phyloP scores from a whole-genome alignment of 2,797 vertebrate species.

The Hirundo rustica region DNA sequence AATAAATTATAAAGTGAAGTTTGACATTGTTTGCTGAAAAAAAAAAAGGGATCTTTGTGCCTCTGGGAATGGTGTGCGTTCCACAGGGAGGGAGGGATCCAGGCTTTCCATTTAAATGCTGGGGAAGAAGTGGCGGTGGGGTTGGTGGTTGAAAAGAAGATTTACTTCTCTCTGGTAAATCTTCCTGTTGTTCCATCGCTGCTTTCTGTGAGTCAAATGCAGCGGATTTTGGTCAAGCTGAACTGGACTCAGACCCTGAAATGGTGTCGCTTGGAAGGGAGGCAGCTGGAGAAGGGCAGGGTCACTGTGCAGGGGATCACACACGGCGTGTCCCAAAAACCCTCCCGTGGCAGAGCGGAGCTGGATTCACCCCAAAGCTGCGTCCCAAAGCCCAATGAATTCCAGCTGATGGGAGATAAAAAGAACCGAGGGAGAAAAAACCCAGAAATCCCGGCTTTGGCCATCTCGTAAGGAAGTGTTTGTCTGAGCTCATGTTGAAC shows the following conservation, averaged over 20 bases:
- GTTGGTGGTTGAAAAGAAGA: not conserved
- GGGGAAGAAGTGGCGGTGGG: not conserved
- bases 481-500: constrained; percentile 42
- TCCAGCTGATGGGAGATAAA: not conserved
- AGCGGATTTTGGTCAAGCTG: not conserved
- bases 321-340: fast-evolving
- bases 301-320: fast-evolving
- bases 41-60: not conserved
- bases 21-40: not conserved
- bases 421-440: fast-evolving
- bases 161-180: not conserved
- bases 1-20: not conserved
- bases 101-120: not conserved
- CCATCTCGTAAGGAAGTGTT: not conserved
- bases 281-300: not conserved
- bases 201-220: not conserved
- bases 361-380: not conserved
- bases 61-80: not conserved
- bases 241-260: not conserved
- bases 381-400: fast-evolving
- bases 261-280: not conserved
- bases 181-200: not conserved
- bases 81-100: not conserved
- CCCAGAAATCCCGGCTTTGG: not conserved
- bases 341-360: fast-evolving